Conservation (phyloP, 2,797 vertebrate genomes). For the Apodemus agrarius region DNA sequence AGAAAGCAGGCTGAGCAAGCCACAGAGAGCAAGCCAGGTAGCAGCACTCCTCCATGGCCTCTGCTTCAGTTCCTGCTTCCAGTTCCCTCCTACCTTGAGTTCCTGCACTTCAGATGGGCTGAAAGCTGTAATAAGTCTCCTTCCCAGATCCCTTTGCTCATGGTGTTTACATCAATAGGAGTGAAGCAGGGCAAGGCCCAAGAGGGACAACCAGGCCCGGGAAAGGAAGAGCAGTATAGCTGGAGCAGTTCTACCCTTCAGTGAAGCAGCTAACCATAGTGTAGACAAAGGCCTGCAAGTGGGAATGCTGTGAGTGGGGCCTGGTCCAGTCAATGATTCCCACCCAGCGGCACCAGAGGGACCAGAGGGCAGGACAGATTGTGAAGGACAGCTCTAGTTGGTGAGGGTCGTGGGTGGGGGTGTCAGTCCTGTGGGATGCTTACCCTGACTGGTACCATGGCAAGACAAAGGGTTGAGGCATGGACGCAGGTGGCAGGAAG, state of each 20-base stretch:
- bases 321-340: no score
- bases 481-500: not conserved
- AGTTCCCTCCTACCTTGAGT: not conserved
- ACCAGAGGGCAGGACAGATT: fast-evolving
- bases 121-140: not conserved
- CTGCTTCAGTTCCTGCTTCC: not conserved
- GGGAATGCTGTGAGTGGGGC: not conserved
- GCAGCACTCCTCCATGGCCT: not conserved
- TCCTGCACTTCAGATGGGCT: not conserved
- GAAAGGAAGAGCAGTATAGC: not conserved
- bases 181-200: not conserved
- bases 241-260: fast-evolving
- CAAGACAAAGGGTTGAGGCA: not conserved
- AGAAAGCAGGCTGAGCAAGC: not conserved
- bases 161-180: not conserved
- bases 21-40: not conserved
- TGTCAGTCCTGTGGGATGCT: not conserved
- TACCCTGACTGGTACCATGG: not conserved
- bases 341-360: no score
- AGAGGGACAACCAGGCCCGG: not conserved
- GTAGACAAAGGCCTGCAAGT: not conserved
- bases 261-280: not conserved
- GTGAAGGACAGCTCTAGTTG: no score
- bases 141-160: not conserved
- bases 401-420: not conserved